These are phyloP conservation scores for Danionella dracula DNA, from an alignment of 2,797 vertebrate species.

Conservation along the genomic window DNA sequence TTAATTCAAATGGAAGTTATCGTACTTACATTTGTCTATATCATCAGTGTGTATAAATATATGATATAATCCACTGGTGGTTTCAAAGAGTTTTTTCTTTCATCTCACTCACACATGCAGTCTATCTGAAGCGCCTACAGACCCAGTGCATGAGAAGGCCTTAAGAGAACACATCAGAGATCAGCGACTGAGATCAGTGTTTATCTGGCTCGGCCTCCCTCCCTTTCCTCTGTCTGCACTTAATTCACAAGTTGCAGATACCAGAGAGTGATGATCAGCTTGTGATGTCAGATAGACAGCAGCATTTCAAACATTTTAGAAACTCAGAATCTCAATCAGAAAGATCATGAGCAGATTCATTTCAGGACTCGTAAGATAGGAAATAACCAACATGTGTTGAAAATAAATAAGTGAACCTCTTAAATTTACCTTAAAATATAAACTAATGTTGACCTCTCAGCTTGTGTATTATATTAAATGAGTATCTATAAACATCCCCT, in stretches of 20 bases:
- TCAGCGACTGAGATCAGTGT: constrained; percentile 38
- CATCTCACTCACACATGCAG: no score
- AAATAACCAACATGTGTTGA: no score
- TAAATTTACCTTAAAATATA: no score
- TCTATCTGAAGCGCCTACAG: background rate
- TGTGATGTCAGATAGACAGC: constrained; percentile 8
- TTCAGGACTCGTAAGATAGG: no score
- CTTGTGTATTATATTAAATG: no score
- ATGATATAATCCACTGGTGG: constrained; percentile 2
- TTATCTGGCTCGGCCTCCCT: constrained; percentile 45
- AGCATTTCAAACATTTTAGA: background rate
- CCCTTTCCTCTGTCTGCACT: constrained; percentile 27
- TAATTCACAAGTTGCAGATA: constrained; percentile 31
- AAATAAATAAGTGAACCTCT: no score
- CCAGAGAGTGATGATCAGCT: background rate
- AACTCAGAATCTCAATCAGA: background rate
- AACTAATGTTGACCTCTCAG: no score
- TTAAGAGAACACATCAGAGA: constrained; percentile 37
- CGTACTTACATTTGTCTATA: constrained; percentile 30
- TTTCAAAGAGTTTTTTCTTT: background rate
- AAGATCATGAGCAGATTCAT: background rate
- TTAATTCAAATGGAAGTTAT: no score
- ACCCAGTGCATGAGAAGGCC: constrained; percentile 33
- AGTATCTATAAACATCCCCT: no score
- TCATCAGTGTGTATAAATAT: background rate